Evolutionary conservation across 2,113 vertebrate genomes (phyloP).

Genomic region (Daphoenositta chrysoptera): DNA sequence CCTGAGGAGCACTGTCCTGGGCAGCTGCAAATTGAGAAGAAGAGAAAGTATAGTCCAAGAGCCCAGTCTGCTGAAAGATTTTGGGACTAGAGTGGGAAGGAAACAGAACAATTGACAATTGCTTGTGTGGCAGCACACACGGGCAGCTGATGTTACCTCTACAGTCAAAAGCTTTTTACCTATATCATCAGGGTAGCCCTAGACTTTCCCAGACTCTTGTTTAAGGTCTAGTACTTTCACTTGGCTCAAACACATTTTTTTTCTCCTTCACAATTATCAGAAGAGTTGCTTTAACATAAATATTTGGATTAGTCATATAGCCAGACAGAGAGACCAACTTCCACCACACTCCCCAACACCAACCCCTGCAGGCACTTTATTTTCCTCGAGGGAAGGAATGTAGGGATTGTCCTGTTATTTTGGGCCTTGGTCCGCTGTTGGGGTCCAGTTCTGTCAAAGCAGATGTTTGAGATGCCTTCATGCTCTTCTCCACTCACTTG

Average conservation of each 20-base stretch:
- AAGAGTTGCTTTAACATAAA: not conserved
- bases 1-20: not conserved
- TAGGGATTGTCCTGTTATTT: not conserved
- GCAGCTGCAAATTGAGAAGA: not conserved
- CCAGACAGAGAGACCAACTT: not conserved
- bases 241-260: not conserved
- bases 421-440: not conserved
- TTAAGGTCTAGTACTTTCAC: not conserved
- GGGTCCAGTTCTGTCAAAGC: not conserved
- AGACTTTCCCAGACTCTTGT: not conserved
- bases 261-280: not conserved
- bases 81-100: not conserved
- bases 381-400: not conserved
- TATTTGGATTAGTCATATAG: not conserved
- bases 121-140: not conserved
- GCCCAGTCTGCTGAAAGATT: not conserved
- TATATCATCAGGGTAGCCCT: not conserved
- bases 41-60: not conserved
- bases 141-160: not conserved
- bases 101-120: not conserved
- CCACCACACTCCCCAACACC: rapidly evolving
- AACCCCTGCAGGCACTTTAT: not conserved
- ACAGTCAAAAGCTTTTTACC: not conserved
- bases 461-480: constrained; percentile 11
- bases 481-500: not conserved